These are phyloP conservation scores for Chaenocephalus aceratus DNA, from an alignment of 2,113 vertebrate genomes.

Conservation along the genomic window DNA sequence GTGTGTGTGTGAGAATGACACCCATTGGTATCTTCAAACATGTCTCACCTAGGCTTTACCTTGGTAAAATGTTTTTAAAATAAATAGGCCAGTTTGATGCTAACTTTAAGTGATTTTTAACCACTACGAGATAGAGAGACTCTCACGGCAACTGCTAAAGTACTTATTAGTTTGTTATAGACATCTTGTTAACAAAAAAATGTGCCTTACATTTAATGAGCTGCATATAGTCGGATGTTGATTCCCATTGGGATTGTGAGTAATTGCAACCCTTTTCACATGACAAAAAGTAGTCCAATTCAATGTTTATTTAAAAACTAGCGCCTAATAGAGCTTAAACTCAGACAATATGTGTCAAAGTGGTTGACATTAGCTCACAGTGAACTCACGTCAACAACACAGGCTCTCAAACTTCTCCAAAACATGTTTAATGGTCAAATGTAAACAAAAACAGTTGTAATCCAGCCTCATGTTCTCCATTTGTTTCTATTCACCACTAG, in stretches of 20 bases:
- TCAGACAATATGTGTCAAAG: no score
- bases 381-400: no score
- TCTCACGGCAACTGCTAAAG: constrained; percentile 1
- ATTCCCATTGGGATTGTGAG: constrained; percentile 7
- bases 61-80: no score
- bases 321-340: constrained; percentile 7
- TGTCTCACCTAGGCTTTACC: background rate
- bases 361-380: no score
- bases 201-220: constrained; percentile 56
- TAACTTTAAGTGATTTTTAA: background rate
- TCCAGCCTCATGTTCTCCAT: no score
- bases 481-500: no score
- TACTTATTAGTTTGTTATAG: background rate
- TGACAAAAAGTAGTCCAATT: constrained; percentile 7
- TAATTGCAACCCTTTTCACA: background rate
- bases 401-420: no score
- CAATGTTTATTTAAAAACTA: constrained; percentile 17
- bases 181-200: constrained; percentile 33
- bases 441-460: no score
- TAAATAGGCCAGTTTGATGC: no score
- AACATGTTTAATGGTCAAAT: no score
- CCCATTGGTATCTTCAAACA: constrained; percentile 3
- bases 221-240: background rate
- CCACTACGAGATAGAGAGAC: constrained; percentile 28
- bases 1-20: no score